Evolutionary conservation across 2,797 vertebrate genomes (phyloP), one percentile per base, ranked within the genome.

Genomic region (Morelia viridis): DNA sequence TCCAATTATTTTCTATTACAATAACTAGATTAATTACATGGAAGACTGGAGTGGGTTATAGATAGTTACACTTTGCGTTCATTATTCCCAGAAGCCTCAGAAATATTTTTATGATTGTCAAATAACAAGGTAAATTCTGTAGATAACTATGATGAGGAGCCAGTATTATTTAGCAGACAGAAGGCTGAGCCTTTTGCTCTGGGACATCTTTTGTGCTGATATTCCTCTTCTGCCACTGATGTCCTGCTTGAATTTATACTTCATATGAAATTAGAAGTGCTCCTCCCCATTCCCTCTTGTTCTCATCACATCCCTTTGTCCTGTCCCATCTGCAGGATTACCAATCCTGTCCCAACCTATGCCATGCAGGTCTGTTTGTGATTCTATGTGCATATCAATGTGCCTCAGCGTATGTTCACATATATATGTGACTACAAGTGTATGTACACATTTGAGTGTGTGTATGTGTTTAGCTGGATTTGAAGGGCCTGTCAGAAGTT

Each of bases 1-100:
- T 90, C 90, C 65, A 90, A 90, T 92, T 90, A 92, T 92, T 92
- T 92, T 87, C 84, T 83, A 64, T 41, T 90, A 57, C 31, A 85
- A 60, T 56, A 87, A 56, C 46, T 62, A 58, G 76, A 61, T 92
- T 87, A 41, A 90, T 62, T 87, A 87, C 89, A 87, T 31, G 65
- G 58, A 92, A 87, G 64, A 87, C 41, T 62, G 85, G 57, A 87
- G 84, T 87, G 84, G 41, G 84, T 92, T 92, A 58, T 57, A 60
- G 89, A 56, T 86, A 41, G 71, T 46, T 86, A 61, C 88, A 60
- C 28, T 92, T 89, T 50, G 64, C 17, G 68, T 92, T 86, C 91
- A 86, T 89, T 76, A 89, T 76, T 65, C 71, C 83, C 50, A 57
- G 89, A 76, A 85, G 35, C 56, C 46, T 61, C 62, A 24, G 13